Evolutionary conservation across 2,113 vertebrate species (phyloP).

Genomic region (Urocynchramus pylzowi): DNA sequence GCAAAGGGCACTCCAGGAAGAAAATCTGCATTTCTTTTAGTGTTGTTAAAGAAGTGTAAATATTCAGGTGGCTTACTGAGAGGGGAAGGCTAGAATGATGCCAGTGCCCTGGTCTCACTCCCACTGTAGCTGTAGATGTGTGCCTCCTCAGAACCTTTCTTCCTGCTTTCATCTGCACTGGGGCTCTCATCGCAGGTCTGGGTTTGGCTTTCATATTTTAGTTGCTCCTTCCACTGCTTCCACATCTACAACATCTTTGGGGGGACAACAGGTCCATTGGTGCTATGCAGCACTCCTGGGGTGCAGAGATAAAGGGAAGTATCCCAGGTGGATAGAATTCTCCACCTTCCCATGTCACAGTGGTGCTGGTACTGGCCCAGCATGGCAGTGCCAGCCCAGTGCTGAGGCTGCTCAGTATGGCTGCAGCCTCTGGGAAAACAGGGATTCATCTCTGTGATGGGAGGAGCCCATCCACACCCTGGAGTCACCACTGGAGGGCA

Average conservation of each 20-base stretch:
- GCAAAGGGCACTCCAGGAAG: neutral
- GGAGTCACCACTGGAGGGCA: fast-evolving
- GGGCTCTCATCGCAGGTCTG: neutral
- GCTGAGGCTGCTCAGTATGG: neutral
- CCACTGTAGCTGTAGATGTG: neutral
- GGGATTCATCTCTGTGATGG: too few relatives aligned
- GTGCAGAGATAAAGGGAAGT: neutral
- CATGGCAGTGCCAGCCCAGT: neutral
- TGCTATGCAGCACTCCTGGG: neutral
- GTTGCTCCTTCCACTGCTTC: neutral
- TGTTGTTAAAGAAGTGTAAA: neutral
- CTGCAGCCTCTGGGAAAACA: neutral
- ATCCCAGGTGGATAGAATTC: neutral
- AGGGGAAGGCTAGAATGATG: neutral
- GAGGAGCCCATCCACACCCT: neutral
- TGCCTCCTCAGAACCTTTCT: neutral
- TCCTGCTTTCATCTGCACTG: neutral
- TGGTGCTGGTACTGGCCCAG: neutral
- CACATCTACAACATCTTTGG: neutral
- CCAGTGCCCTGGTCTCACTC: neutral
- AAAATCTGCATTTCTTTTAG: neutral
- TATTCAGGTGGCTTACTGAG: neutral
- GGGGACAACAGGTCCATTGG: neutral
- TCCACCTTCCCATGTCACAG: fast-evolving
- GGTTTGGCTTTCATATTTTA: neutral